These are phyloP conservation scores for Porites divaricata DNA, from an alignment of 92 coral and sea anemone genomes.

Conservation along the genomic window DNA sequence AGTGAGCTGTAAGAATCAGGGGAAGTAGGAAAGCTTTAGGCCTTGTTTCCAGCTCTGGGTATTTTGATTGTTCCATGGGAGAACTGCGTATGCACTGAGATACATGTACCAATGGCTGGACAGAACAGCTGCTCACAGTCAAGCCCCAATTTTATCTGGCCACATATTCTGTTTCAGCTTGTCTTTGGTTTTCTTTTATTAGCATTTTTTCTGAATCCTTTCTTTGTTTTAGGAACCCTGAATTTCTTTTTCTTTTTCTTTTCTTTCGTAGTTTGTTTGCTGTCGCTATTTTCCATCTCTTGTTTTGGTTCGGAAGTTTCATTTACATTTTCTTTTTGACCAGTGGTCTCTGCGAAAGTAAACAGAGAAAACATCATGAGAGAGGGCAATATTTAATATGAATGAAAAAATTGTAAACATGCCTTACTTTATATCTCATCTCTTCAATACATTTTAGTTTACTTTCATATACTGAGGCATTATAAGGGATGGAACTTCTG, in stretches of 20 bases:
- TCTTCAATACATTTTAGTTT: too few species aligned
- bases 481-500: too few species aligned
- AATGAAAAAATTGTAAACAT: too few species aligned
- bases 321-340: neutral
- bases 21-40: too few species aligned
- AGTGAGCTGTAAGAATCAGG: too few species aligned
- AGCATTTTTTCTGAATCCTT: neutral
- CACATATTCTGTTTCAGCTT: neutral
- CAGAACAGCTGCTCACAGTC: too few species aligned
- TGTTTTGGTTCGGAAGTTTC: neutral
- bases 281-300: neutral
- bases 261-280: slow-evolving; percentile 12
- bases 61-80: too few species aligned
- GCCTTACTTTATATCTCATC: too few species aligned
- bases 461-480: too few species aligned
- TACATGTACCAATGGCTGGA: too few species aligned
- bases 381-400: neutral
- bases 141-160: neutral
- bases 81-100: too few species aligned
- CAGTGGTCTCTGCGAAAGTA: slow-evolving; percentile 4
- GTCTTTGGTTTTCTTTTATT: neutral
- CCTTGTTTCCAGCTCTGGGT: too few species aligned
- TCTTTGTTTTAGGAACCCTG: slow-evolving; percentile 6
- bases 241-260: neutral
- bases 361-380: neutral